Base-by-base conservation (phyloP, 1,140 invertebrate species). In the Antheraea pernyi region DNA sequence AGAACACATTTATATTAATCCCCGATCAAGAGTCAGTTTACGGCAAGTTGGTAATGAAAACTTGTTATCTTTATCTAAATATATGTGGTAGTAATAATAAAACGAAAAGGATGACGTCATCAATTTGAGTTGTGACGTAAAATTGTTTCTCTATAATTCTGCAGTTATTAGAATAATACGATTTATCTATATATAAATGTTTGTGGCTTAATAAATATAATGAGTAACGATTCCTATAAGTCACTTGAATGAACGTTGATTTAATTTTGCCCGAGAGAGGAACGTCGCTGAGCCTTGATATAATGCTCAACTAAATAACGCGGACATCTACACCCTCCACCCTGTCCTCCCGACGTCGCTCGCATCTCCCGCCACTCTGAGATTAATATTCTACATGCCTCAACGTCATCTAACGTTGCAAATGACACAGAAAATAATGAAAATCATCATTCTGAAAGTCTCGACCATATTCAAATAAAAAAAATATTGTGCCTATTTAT, bases 351-450 rank as follows among this genome's bases (percentile, higher is more conserved):
- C 69, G 18, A 19, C 30, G 68, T 63, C 19, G 37, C 59, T 60
- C 59, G 63, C 62, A 67, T 59, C 59, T 59, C 62, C 63, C 66
- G 60, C 65, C 77, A 72, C 71, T 73, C 63, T 72, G 68, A 81
- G 84, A 86, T 84, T 89, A 87, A 87, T 89, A 79, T 81, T 82
- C 67, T 74, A 83, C 84, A 86, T 89, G 76, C 78, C 76, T 86
- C 85, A 86, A 84, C 82, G 83, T 85, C 85, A 85, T 81, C 84
- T 81, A 75, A 78, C 76, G 75, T 81, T 81, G 81, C 75, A 85
- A 88, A 86, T 84, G 79, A 81, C 69, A 78, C 79, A 86, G 85
- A 87, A 84, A 84, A 81, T 80, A 78, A 80, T 79, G 77, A 86
- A 79, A 82, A 84, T 83, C 78, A 85, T 37, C 60, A 42, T 42